Evolutionary conservation across 2,113 vertebrate species (phyloP).

Genomic region (Melanocharis versteri): DNA sequence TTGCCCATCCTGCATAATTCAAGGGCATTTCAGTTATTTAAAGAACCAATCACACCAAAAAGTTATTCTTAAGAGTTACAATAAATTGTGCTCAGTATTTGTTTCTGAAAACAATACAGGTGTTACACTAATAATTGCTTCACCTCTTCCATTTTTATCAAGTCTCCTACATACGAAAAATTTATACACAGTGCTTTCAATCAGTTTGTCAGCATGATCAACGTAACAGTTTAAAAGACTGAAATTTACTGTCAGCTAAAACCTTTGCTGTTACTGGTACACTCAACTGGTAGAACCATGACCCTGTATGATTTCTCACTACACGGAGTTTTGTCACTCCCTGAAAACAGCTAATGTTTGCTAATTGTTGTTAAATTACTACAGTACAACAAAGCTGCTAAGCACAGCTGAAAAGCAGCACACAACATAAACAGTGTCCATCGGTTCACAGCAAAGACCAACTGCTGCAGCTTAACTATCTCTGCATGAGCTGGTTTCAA

Average conservation of each 20-base stretch:
- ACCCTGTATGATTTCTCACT: neutral
- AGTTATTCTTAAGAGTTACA: neutral
- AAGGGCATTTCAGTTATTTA: neutral
- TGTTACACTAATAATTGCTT: neutral
- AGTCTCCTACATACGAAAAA: rapidly evolving
- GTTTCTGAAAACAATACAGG: neutral
- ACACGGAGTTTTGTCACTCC: neutral
- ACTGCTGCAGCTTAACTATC: neutral
- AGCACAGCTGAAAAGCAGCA: neutral
- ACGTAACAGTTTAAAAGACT: neutral
- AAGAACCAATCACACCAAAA: neutral
- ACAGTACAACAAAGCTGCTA: neutral
- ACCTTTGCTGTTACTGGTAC: neutral
- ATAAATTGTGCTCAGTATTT: neutral
- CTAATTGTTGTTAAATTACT: neutral
- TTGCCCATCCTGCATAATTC: neutral
- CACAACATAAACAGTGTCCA: neutral
- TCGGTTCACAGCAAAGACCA: neutral
- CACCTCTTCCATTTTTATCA: neutral
- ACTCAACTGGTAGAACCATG: neutral
- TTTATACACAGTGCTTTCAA: neutral
- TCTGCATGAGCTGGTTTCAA: neutral
- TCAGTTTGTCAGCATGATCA: neutral
- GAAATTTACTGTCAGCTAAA: neutral
- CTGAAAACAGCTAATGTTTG: neutral